These are phyloP conservation scores for Ellobius talpinus DNA, from an alignment of 2,113 vertebrate genomes.

Conservation along the genomic window DNA sequence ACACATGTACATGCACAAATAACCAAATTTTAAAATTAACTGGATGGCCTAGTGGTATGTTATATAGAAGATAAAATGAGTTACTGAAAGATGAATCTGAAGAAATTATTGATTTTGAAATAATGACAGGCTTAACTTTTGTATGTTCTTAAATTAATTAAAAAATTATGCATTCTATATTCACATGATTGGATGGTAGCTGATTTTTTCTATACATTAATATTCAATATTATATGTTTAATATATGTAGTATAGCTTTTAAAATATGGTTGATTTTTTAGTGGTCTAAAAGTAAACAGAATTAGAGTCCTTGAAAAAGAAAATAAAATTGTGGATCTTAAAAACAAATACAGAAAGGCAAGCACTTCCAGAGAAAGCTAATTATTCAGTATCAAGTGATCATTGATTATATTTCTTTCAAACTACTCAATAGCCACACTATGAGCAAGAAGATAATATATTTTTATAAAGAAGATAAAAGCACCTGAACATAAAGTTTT, in stretches of 20 bases:
- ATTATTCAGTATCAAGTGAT: not conserved
- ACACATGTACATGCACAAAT: not conserved
- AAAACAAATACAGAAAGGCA: not conserved
- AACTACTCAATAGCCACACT: not conserved
- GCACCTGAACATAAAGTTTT: not conserved
- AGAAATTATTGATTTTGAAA: not conserved
- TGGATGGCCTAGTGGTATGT: not conserved
- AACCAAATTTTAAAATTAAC: not conserved
- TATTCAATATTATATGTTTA: not conserved
- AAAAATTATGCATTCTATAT: not conserved
- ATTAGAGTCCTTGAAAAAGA: not conserved
- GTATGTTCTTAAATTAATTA: not conserved
- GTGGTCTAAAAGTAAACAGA: not conserved
- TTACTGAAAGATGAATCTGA: not conserved
- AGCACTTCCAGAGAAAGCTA: not conserved
- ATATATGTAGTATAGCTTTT: not conserved
- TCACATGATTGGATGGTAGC: not conserved
- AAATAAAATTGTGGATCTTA: not conserved
- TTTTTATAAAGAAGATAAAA: not conserved
- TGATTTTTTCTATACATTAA: not conserved
- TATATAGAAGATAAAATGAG: not conserved
- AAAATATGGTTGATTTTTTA: not conserved
- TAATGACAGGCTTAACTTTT: not conserved
- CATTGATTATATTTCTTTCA: slow-evolving; percentile 11
- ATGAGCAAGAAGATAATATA: not conserved